Conservation (phyloP, 2,797 vertebrate species). For the Pangasius sanitwongsei region DNA sequence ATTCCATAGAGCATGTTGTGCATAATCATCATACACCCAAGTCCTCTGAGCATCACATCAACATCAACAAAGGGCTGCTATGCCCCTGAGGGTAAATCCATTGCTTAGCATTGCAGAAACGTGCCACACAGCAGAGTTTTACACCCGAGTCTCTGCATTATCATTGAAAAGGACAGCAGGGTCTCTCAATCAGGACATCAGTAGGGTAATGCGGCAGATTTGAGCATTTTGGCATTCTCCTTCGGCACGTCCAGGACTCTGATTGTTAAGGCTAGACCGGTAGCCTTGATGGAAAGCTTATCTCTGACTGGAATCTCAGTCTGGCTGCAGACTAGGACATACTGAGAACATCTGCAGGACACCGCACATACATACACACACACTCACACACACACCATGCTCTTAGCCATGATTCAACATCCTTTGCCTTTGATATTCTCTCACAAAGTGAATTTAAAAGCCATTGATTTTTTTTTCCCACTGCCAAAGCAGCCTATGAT, state of each 20-base stretch:
- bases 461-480: slow-evolving; percentile 47
- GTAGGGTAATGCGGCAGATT: slow-evolving; percentile 27
- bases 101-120: slow-evolving; percentile 32
- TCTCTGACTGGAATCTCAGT: slow-evolving; percentile 47
- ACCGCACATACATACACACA: slow-evolving; percentile 15
- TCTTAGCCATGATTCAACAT: slow-evolving; percentile 43
- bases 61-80: slow-evolving; percentile 9
- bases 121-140: slow-evolving; percentile 6
- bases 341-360: slow-evolving; percentile 46
- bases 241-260: not conserved
- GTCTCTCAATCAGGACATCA: slow-evolving; percentile 27
- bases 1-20: not conserved
- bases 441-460: slow-evolving; percentile 58
- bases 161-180: slow-evolving; percentile 17
- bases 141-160: slow-evolving; percentile 19
- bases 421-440: slow-evolving; percentile 47
- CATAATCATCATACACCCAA: slow-evolving; percentile 23
- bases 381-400: slow-evolving; percentile 28
- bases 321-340: slow-evolving; percentile 14
- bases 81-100: not conserved
- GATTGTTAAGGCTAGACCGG: slow-evolving; percentile 45
- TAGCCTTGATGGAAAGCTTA: slow-evolving; percentile 50
- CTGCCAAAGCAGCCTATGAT: slow-evolving; percentile 49
- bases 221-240: slow-evolving; percentile 1
- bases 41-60: slow-evolving; percentile 17